Conservation (phyloP, 2,113 vertebrate species). For the Baryphthengus martii region DNA sequence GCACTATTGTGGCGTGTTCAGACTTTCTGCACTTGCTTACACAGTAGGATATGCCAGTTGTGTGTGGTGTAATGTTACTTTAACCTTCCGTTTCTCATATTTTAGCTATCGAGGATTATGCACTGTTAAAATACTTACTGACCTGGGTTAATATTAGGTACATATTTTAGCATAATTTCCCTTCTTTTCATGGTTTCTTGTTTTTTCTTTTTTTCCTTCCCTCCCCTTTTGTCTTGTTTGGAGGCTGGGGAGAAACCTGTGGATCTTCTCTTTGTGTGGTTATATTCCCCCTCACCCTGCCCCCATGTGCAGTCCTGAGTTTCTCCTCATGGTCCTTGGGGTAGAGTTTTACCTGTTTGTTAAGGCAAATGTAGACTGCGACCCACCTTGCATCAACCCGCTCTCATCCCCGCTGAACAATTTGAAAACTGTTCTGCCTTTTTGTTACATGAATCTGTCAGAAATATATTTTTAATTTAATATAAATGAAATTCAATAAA, state of each 20-base stretch:
- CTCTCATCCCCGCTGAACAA: constrained; percentile 82
- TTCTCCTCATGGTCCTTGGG: constrained; percentile 62
- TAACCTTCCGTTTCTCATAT: constrained; percentile 68
- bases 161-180: constrained; percentile 78
- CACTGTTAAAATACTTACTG: constrained; percentile 77
- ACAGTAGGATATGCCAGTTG: constrained; percentile 79
- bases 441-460: constrained; percentile 99
- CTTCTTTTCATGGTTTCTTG: constrained; percentile 47
- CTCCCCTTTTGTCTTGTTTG: constrained; percentile 51
- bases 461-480: constrained; percentile 99
- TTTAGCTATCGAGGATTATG: constrained; percentile 77
- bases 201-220: neutral
- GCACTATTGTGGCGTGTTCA: constrained; percentile 84
- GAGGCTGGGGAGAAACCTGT: constrained; percentile 70
- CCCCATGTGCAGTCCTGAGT: constrained; percentile 50
- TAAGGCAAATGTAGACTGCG: constrained; percentile 69
- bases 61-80: constrained; percentile 74
- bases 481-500: constrained; percentile 99
- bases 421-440: constrained; percentile 95
- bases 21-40: constrained; percentile 82
- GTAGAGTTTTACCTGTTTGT: constrained; percentile 70
- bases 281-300: neutral
- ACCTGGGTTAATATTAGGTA: constrained; percentile 78
- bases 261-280: constrained; percentile 64
- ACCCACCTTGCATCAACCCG: constrained; percentile 74